These are phyloP conservation scores for Variabilichromis moorii DNA, from an alignment of 2,113 vertebrate genomes.

Conservation along the genomic window DNA sequence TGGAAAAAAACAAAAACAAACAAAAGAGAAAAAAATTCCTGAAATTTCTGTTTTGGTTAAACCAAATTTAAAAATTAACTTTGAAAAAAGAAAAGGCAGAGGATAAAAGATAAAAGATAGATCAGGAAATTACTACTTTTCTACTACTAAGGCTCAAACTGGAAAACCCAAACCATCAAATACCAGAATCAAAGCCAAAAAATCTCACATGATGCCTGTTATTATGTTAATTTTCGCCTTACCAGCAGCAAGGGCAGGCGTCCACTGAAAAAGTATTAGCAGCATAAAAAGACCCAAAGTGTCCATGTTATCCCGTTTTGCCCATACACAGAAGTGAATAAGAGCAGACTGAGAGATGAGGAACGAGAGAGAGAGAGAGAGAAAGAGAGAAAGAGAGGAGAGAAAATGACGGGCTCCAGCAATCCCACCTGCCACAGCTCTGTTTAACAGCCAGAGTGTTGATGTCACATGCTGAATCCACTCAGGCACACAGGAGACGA, in stretches of 20 bases:
- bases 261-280: constrained; percentile 34
- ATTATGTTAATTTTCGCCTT: constrained; percentile 31
- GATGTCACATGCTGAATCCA: background rate
- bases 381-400: background rate
- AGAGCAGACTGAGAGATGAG: constrained; percentile 29
- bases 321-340: constrained; percentile 53
- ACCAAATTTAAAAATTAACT: background rate
- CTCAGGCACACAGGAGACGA: background rate
- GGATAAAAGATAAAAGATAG: background rate
- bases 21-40: background rate
- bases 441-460: background rate
- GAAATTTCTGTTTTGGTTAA: background rate
- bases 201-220: background rate
- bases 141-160: background rate
- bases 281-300: constrained; percentile 41
- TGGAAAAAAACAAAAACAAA: constrained; percentile 22
- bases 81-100: background rate
- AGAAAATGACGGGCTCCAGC: background rate
- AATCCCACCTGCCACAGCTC: constrained; percentile 40
- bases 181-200: background rate
- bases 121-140: background rate
- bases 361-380: constrained; percentile 2
- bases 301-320: constrained; percentile 55
- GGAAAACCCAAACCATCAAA: background rate
- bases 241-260: constrained; percentile 36